Evolutionary conservation across 2,888 invertebrate genomes (phyloP).

Genomic region (Vesta saturnalis): DNA sequence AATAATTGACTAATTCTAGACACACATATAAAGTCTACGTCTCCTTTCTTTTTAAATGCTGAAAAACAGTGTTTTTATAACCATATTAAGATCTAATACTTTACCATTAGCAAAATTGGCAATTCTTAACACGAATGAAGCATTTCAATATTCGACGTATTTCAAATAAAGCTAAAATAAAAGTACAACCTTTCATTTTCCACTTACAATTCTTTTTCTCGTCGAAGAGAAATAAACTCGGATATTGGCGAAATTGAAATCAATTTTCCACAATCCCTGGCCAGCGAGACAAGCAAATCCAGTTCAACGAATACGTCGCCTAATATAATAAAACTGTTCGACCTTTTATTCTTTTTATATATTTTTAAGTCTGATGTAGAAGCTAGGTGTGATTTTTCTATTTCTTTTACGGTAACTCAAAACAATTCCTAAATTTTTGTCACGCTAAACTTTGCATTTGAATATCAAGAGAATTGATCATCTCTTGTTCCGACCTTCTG

Average conservation of each 20-base stretch:
- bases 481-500: slow-evolving; percentile 47
- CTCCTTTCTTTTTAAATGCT: no score
- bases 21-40: no score
- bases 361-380: background rate
- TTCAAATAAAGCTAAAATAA: slow-evolving; percentile 20
- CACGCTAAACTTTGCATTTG: slow-evolving; percentile 46
- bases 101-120: no score
- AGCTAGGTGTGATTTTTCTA: slow-evolving; percentile 12
- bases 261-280: slow-evolving; percentile 46
- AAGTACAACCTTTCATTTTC: slow-evolving; percentile 34
- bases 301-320: slow-evolving; percentile 26
- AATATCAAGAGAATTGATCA: slow-evolving; percentile 50
- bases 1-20: no score
- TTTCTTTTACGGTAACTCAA: slow-evolving; percentile 23
- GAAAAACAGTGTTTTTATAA: no score
- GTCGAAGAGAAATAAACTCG: slow-evolving; percentile 34
- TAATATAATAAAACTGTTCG: slow-evolving; percentile 21
- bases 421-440: slow-evolving; percentile 38
- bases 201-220: slow-evolving; percentile 35
- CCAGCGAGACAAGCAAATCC: slow-evolving; percentile 41
- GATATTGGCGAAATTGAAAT: slow-evolving; percentile 42
- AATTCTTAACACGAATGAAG: slow-evolving; percentile 3
- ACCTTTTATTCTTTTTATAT: slow-evolving; percentile 8
- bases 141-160: slow-evolving; percentile 1
- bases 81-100: no score